Conservation (phyloP, 1,140 invertebrate species). For the Campodea augens region DNA sequence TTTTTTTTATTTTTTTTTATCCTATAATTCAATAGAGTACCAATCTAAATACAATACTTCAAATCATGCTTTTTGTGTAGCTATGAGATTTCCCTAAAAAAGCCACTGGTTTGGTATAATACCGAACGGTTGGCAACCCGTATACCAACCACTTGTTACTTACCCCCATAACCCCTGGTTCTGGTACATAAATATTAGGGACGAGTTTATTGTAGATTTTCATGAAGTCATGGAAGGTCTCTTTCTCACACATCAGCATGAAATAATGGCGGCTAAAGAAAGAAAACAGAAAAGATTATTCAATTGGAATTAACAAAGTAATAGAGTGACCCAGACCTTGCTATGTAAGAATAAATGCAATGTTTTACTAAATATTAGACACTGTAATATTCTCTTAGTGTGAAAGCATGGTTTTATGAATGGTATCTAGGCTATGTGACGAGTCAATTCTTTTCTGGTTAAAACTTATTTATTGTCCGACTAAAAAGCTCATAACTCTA, state of each 20-base stretch:
- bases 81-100: too few relatives aligned
- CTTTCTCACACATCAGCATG: conserved; percentile 31
- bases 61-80: too few relatives aligned
- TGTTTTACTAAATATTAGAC: conserved; percentile 7
- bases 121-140: too few relatives aligned
- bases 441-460: conserved; percentile 5
- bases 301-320: neutral
- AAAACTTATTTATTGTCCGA: too few relatives aligned
- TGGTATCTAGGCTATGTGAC: conserved; percentile 7
- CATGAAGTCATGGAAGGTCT: conserved; percentile 49
- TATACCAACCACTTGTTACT: too few relatives aligned
- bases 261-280: conserved; percentile 32
- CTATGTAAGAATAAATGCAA: conserved; percentile 16
- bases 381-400: conserved; percentile 4
- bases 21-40: too few relatives aligned
- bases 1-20: too few relatives aligned
- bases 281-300: conserved; percentile 8
- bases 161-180: conserved; percentile 46
- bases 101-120: too few relatives aligned
- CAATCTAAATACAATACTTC: too few relatives aligned
- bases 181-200: conserved; percentile 61
- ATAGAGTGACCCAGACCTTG: conserved; percentile 9
- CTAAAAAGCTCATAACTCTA: neutral
- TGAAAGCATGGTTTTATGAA: conserved; percentile 5
- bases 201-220: conserved; percentile 47